Base-by-base conservation (phyloP, 1,140 invertebrate species). In the Chrysopa pallens region DNA sequence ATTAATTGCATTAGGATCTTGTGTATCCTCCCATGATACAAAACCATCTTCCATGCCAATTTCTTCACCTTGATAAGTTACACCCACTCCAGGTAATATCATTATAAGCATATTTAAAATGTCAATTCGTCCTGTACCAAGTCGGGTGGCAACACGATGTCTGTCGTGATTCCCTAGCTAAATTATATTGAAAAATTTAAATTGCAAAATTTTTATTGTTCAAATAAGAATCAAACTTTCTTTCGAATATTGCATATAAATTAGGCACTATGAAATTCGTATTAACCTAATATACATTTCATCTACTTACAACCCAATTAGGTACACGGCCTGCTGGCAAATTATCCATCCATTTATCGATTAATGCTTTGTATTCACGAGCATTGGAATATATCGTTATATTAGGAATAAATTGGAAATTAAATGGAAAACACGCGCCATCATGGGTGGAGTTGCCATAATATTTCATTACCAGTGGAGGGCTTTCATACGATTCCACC, bases 51-150 rank as follows among this genome's bases (percentile, higher is more conserved):
- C 50, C 70, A 82, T 78, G 0, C 74, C 80, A 23, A 84, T 72
- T 53, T 85, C 81, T 56, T 84, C 80, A 8, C 79, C 85, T 61
- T 85, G 79, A 60, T 86, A 88, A 38, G 76, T 71, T 1, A 86
- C 69, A 1, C 69, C 67, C 1, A 82, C 70, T 0, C 84, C 84
- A 8, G 79, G 78, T 6, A 71, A 51, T 4, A 69, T 46, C 11
- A 62, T 45, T 7, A 62, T 52, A 7, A 71, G 50, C 64, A 69
- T 68, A 45, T 67, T 70, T 8, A 67, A 62, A 13, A 59, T 62
- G 52, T 70, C 67, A 6, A 67, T 62, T 11, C 63, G 51, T 12
- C 51, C 47, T 36, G 52, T 14, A 4, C 64, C 59, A 27, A 61
- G 61, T 46, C 63, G 51, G 6, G 63, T 59, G 8, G 65, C 66